Base-by-base conservation (phyloP, 2,888 invertebrate species). In the Caenorhabditis virilis region DNA sequence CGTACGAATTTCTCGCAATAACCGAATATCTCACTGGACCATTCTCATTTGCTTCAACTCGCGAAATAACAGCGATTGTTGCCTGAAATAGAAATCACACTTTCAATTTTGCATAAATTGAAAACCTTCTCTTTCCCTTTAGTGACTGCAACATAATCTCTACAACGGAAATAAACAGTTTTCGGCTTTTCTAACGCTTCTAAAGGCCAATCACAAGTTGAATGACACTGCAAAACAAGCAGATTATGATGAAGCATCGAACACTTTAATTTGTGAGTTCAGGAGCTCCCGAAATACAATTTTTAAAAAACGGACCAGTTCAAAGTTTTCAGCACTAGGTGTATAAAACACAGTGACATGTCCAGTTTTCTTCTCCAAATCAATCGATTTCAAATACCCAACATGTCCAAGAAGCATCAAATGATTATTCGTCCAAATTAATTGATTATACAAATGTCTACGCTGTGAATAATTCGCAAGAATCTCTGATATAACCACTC, bases 341-440 rank as follows among this genome's bases (percentile, higher is more conserved):
- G 50, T 15, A 42, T 56, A 60, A 16, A 39, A 55, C 3, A 65
- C 41, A 2, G 43, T 33, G 26, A 65, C 56, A 1, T 20, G 5
- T 2, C 56, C 65, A 16, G 36, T 53, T 22, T 25, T 33, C 16
- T 36, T 39, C 2, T 35, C 42, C 13, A 36, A 26, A 30, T 65
- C 42, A 4, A 55, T 20, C 16, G 33, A 41, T 15, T 35, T 25
- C 11, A 65, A 33, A 26, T 47, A 54, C 2, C 65, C 65, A 25
- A 65, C 49, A 26, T 65, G 65, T 13, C 60, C 65, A 20, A 65
- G 47, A 5, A 65, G 60, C 33, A 57, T 43, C 45, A 56, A 25
- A 38, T 65, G 65, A 3, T 51, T 55, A 23, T 59, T 60, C 3
- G 65, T 60, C 65, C 65, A 65, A 25, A 45, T 52, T 9, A 60